phyloP scores from a whole-genome alignment of 1,140 invertebrate genomes.

The Sinella curviseta region DNA sequence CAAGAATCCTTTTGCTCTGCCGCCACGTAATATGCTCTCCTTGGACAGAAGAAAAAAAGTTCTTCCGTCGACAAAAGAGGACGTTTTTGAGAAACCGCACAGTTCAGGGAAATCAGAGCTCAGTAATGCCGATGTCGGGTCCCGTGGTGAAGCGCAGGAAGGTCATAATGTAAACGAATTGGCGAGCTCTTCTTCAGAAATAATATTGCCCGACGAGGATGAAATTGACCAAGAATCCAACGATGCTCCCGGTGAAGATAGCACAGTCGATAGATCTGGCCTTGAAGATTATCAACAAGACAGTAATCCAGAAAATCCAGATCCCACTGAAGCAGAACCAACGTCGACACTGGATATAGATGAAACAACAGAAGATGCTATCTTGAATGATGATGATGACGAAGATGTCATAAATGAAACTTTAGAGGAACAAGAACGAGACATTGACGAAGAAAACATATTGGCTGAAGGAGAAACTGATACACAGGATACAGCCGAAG shows the following conservation, averaged over 20 bases:
- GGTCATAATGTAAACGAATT: no score
- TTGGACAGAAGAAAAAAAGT: background rate
- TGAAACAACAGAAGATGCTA: background rate
- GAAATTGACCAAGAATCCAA: no score
- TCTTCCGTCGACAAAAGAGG: background rate
- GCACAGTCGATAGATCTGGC: no score
- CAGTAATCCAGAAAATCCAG: no score
- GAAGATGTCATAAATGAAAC: background rate
- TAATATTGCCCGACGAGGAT: no score
- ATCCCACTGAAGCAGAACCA: background rate
- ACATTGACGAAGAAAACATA: background rate
- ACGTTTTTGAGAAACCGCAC: background rate
- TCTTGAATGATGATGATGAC: background rate
- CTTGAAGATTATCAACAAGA: no score
- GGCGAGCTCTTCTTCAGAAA: no score
- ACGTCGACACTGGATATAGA: background rate
- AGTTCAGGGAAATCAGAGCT: background rate
- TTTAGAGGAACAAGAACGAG: background rate
- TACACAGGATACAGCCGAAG: constrained; percentile 10
- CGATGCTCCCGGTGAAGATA: no score
- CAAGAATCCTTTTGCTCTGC: background rate
- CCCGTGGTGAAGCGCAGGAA: no score
- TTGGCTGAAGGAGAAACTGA: background rate
- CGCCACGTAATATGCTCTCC: background rate
- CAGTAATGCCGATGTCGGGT: no score